Evolutionary conservation across 2,113 vertebrate species (phyloP).

Genomic region (Illadopsis cleaveri): DNA sequence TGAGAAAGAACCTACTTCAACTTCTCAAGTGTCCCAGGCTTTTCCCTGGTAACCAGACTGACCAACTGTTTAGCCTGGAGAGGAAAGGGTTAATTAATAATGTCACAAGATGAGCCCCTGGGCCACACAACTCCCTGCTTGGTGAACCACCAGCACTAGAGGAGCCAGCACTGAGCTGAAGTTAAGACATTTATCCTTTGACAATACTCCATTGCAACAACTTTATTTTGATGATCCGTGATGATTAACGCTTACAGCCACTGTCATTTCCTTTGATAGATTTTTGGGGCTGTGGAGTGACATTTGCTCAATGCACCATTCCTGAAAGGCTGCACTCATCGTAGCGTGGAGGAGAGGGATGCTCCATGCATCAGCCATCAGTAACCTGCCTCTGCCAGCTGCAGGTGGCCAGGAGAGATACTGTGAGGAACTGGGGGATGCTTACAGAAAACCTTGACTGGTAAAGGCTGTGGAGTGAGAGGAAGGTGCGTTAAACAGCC

Average conservation of each 20-base stretch:
- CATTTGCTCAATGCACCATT: conserved; percentile 7
- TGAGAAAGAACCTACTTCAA: background rate
- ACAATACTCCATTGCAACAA: background rate
- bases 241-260: conserved; percentile 58
- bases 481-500: background rate
- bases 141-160: background rate
- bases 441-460: background rate
- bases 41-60: background rate
- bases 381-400: background rate
- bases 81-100: background rate
- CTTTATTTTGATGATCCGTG: conserved; percentile 28
- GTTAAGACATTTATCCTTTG: conserved; percentile 1
- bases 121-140: background rate
- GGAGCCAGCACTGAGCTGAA: background rate
- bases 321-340: background rate
- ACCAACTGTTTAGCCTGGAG: background rate
- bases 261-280: conserved; percentile 47
- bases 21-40: background rate
- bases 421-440: background rate
- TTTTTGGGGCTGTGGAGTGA: conserved; percentile 40
- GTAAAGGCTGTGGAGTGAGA: fast-evolving
- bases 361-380: background rate
- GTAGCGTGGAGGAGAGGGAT: background rate
- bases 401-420: background rate
- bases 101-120: background rate